Conservation (phyloP, 2,797 vertebrate species). For the Ceryle rudis region DNA sequence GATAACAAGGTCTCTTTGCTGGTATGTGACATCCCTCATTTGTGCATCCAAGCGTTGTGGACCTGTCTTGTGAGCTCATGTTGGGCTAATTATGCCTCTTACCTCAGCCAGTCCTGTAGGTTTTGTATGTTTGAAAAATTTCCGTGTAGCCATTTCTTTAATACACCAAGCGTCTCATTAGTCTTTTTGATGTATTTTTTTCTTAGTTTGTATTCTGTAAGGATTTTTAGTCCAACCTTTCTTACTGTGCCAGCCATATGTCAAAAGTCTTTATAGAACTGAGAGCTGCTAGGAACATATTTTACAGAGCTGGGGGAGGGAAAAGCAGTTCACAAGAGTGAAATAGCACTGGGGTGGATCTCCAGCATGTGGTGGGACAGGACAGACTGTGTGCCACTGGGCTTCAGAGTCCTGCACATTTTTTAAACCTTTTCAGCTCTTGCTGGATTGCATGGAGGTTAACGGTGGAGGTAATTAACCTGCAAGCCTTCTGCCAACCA, state of each 20-base stretch:
- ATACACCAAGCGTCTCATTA: not conserved
- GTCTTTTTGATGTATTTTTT: conserved; percentile 22
- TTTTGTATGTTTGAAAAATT: conserved; percentile 3
- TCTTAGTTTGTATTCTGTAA: not conserved
- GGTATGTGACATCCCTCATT: conserved; percentile 38
- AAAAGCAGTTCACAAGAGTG: not conserved
- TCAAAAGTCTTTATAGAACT: not conserved
- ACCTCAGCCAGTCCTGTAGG: conserved; percentile 38
- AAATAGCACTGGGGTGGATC: not conserved
- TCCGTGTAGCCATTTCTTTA: conserved; percentile 21
- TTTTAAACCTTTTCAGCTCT: not conserved
- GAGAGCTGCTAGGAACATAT: not conserved
- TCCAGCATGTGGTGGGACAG: not conserved
- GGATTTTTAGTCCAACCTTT: not conserved
- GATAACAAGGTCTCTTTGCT: conserved; percentile 47
- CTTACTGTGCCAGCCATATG: not conserved
- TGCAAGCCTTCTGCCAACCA: not conserved
- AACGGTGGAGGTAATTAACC: not conserved
- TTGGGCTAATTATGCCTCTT: conserved; percentile 43
- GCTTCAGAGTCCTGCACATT: not conserved
- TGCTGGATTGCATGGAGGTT: not conserved
- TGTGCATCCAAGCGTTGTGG: not conserved
- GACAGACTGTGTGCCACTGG: not conserved
- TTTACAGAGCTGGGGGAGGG: not conserved
- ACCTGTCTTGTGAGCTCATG: not conserved